Evolutionary conservation across 1,140 invertebrate species (phyloP).

Genomic region (Megalonaias nervosa): DNA sequence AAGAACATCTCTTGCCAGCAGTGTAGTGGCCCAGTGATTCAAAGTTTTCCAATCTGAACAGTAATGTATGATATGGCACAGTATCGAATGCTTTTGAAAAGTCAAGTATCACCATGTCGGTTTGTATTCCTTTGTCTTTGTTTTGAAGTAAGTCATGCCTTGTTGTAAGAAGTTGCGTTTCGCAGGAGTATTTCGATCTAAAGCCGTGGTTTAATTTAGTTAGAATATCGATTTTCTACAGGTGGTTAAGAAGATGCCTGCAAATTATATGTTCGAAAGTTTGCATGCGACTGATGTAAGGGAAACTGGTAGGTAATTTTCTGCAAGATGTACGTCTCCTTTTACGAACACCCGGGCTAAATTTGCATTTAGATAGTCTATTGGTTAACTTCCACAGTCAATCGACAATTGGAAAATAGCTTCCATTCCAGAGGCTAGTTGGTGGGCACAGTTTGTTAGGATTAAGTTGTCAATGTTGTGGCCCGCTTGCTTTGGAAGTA

Average conservation of each 20-base stretch:
- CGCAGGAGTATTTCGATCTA: too few species aligned
- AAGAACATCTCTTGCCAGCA: slow-evolving; percentile 1
- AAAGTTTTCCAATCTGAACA: background rate
- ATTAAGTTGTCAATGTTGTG: slow-evolving; percentile 15
- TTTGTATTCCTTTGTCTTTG: too few species aligned
- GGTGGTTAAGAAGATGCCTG: too few species aligned
- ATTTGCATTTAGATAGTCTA: slow-evolving; percentile 21
- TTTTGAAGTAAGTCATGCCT: too few species aligned
- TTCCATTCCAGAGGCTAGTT: background rate
- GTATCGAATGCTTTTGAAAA: slow-evolving; percentile 3
- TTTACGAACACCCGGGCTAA: slow-evolving; percentile 36
- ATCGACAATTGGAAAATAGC: slow-evolving; percentile 5
- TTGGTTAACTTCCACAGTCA: background rate
- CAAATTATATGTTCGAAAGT: too few species aligned
- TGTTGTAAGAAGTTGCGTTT: too few species aligned
- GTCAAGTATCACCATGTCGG: background rate
- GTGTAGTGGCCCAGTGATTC: background rate
- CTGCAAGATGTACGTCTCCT: too few species aligned
- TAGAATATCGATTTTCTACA: too few species aligned
- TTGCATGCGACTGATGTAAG: too few species aligned
- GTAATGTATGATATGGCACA: too few species aligned
- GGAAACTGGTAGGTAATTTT: too few species aligned
- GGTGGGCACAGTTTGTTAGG: slow-evolving; percentile 1
- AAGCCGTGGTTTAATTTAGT: too few species aligned
- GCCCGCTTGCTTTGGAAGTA: slow-evolving; percentile 2